phyloP scores from a whole-genome alignment of 2,888 invertebrate species.

The Heliconius hortense region DNA sequence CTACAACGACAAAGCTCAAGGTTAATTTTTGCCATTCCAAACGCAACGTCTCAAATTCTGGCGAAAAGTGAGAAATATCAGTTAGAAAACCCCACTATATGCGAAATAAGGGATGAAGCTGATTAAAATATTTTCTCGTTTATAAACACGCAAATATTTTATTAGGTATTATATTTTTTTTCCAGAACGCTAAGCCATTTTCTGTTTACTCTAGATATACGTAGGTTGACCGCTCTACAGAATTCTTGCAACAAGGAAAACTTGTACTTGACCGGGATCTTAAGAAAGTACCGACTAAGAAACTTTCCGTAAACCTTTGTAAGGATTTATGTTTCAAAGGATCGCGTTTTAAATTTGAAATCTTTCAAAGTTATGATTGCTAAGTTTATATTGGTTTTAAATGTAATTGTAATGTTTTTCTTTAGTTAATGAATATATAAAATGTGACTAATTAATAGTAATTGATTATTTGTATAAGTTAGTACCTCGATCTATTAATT shows the following conservation, averaged over 20 bases:
- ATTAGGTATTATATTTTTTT: not conserved
- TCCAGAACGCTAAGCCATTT: not conserved
- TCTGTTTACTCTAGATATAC: not conserved
- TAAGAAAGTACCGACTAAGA: constrained; percentile 32
- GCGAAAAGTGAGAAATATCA: no score
- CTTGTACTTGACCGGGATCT: constrained; percentile 39
- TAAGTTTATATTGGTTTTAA: constrained; percentile 1
- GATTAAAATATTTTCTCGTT: no score
- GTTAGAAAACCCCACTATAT: no score
- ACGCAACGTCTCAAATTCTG: no score
- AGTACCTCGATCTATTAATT: no score
- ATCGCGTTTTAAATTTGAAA: constrained; percentile 16
- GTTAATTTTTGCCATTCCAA: no score
- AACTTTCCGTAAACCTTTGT: constrained; percentile 35
- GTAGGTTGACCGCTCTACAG: constrained; percentile 15
- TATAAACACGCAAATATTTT: not conserved
- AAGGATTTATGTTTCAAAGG: constrained; percentile 23
- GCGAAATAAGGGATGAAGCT: no score
- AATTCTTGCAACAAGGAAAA: constrained; percentile 30
- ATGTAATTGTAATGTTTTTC: not conserved
- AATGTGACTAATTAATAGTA: not conserved
- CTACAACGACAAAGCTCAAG: no score
- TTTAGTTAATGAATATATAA: not conserved
- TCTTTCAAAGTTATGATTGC: constrained; percentile 1
- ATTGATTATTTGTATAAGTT: not conserved